A percentile compares a stretch with the other conserved stretches of the same genome.
phyloP scores from a whole-genome alignment of 2,797 vertebrate genomes.

The Nothura maculosa region DNA sequence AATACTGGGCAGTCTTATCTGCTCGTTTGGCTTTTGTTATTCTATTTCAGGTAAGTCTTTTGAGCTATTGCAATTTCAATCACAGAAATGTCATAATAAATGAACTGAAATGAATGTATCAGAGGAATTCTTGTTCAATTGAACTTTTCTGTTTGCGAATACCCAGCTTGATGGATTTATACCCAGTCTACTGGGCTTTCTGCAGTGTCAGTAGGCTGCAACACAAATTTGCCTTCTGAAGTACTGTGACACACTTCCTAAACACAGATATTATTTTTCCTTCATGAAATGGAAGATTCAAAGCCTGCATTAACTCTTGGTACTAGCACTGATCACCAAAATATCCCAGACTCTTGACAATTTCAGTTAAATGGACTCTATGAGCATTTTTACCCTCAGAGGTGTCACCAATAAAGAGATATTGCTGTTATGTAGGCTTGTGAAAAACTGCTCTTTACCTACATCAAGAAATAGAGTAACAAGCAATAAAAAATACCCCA shows the following conservation, averaged over 20 bases:
- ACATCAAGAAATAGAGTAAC: neutral
- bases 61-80: neutral
- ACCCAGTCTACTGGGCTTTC: neutral
- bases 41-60: constrained; percentile 92
- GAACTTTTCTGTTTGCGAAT: neutral
- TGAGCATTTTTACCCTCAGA: neutral
- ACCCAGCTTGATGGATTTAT: neutral
- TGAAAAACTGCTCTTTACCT: neutral
- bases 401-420: neutral
- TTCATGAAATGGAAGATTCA: neutral
- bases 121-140: neutral
- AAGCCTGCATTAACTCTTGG: neutral
- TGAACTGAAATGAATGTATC: neutral
- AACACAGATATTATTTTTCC: neutral
- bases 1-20: constrained; percentile 96
- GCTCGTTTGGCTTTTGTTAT: constrained; percentile 96
- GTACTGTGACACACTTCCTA: neutral
- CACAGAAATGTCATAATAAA: neutral
- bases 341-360: neutral
- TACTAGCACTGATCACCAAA: neutral
- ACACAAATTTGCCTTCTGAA: neutral
- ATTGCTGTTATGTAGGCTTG: neutral
- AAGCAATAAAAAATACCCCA: neutral
- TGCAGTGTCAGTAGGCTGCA: neutral
- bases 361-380: neutral